These are phyloP conservation scores for Catagonus wagneri DNA, from an alignment of 2,113 vertebrate species.

Conservation along the genomic window DNA sequence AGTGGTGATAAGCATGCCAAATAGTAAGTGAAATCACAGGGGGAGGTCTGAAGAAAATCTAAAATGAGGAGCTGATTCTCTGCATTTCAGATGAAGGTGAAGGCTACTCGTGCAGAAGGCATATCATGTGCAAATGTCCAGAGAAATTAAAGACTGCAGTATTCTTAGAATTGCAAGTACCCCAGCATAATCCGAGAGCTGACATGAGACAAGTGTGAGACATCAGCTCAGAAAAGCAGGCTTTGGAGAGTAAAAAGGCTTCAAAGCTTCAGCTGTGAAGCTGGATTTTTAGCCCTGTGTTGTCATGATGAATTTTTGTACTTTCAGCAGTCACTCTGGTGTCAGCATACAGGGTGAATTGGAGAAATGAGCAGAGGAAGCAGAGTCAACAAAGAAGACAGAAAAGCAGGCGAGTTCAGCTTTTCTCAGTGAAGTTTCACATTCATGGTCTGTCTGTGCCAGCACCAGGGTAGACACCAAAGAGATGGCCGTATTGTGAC, in stretches of 20 bases:
- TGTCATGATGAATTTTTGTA: constrained; percentile 1
- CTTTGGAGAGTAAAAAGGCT: background rate
- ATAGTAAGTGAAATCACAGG: background rate
- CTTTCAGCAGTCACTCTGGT: background rate
- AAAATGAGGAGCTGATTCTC: constrained; percentile 9
- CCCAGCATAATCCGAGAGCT: background rate
- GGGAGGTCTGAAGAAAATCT: background rate
- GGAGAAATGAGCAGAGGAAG: background rate
- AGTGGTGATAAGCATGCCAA: background rate
- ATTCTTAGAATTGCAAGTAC: background rate
- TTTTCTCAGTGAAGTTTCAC: background rate
- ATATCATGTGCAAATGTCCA: background rate
- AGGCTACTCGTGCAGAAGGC: background rate
- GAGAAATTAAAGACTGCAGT: background rate
- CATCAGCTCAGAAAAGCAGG: background rate
- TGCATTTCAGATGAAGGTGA: background rate
- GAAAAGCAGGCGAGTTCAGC: background rate
- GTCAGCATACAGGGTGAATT: background rate
- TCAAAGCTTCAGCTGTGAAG: background rate
- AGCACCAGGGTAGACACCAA: background rate
- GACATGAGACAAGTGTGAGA: background rate
- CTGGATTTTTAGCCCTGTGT: background rate
- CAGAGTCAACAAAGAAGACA: background rate
- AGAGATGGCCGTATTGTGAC: background rate
- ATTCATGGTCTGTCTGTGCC: background rate